Evolutionary conservation across 1,140 invertebrate species (phyloP).

Genomic region (Nephotettix cincticeps): DNA sequence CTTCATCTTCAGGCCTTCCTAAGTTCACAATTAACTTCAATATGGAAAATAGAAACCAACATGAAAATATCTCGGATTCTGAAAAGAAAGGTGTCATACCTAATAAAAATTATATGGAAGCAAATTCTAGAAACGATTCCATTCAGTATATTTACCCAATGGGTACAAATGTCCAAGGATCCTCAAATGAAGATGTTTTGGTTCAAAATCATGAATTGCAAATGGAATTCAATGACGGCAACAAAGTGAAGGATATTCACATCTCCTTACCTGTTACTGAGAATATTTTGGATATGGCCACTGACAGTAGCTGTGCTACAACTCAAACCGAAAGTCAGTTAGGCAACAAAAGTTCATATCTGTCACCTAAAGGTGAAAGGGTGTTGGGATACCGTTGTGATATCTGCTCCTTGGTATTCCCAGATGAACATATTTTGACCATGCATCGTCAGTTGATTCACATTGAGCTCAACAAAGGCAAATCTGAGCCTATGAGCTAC

Average conservation of each 20-base stretch:
- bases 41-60: neutral
- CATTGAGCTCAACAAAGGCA: constrained; percentile 38
- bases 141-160: too few species aligned
- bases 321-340: neutral
- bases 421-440: constrained; percentile 64
- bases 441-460: constrained; percentile 75
- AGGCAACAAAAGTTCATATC: neutral
- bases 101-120: too few species aligned
- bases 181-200: too few species aligned
- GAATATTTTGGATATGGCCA: neutral
- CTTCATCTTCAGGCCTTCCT: neutral
- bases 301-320: neutral
- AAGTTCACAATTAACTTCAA: neutral
- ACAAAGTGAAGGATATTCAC: neutral
- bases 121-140: too few species aligned
- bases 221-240: neutral
- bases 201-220: neutral
- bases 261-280: neutral
- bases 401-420: constrained; percentile 65
- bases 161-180: too few species aligned
- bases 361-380: constrained; percentile 18
- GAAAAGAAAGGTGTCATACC: neutral
- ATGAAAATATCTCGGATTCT: neutral
- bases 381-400: neutral
- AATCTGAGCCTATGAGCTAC: constrained; percentile 46